Evolutionary conservation across 2,888 invertebrate genomes (phyloP), one percentile per base, ranked within the genome.

Genomic region (Trichogramma evanescens): DNA sequence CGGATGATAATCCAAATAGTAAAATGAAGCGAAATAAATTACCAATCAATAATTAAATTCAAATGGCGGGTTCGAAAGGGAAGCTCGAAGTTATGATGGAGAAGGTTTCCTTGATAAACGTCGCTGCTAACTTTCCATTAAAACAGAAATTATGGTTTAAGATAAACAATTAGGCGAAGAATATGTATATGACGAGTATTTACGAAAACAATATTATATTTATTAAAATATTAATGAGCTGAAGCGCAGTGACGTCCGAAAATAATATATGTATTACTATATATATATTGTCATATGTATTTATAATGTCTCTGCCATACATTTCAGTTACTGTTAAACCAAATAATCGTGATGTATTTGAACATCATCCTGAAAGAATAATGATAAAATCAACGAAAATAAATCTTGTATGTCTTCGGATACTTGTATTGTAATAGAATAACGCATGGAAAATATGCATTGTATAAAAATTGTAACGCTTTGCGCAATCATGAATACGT

Each of bases 231-330:
- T 5, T 26, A 55, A 56, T 44, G 41, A 26, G 50, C 53, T 54
- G 59, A 63, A 59, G 54, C 57, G 48, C 57, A 63, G 54, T 58
- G 9, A 63, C 59, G 55, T 59, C 56, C 46, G 39, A 26, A 45
- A 54, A 48, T 39, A 52, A 56, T 54, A 53, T 60, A 54, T 13
- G 53, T 55, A 50, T 38, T 42, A 39, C 9, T 26, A 26, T 26
- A 26, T 26, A 26, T 26, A 26, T 26, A 26, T 26, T 51, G 38
- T 54, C n/a, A 58, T 58, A 58, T 63, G 55, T 60, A 57, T 53
- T 53, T 53, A 43, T 56, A 48, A 51, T 48, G 56, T 61, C 26
- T 26, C 56, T 58, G 52, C 55, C 56, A 63, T 51, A 9, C 56
- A 26, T 54, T 60, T 61, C 10, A 44, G 52, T 60, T 63, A 26